Evolutionary conservation across 2,797 vertebrate genomes (phyloP).

Genomic region (Spinibarbus caldwelli): DNA sequence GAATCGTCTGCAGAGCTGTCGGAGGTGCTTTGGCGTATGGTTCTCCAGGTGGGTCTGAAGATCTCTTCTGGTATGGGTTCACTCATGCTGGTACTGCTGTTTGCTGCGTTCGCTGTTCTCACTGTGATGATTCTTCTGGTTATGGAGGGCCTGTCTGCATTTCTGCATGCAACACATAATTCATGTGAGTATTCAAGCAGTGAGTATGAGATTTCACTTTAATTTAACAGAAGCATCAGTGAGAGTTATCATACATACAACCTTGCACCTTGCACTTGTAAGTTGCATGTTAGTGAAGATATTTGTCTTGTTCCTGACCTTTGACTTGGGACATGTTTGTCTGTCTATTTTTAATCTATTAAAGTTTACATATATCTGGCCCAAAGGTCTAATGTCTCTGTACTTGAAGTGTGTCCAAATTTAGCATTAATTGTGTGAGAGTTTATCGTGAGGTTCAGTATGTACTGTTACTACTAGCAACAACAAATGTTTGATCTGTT

Average conservation of each 20-base stretch:
- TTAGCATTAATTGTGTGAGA: neutral
- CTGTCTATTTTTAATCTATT: neutral
- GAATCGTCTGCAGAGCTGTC: slow-evolving; percentile 59
- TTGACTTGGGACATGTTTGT: neutral
- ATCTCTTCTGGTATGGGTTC: slow-evolving; percentile 48
- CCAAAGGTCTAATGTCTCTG: neutral
- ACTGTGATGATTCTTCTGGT: slow-evolving; percentile 61
- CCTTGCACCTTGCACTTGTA: neutral
- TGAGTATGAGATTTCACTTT: neutral
- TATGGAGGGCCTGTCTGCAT: slow-evolving; percentile 68
- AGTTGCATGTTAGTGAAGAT: neutral
- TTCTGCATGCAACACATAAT: slow-evolving; percentile 61
- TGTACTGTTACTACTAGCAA: too few relatives aligned
- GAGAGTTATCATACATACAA: neutral
- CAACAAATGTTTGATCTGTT: too few relatives aligned
- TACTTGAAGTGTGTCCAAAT: neutral
- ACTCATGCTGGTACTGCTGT: slow-evolving; percentile 50
- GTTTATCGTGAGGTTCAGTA: neutral
- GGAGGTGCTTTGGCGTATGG: slow-evolving; percentile 68
- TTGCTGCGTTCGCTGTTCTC: slow-evolving; percentile 59
- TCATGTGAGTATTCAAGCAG: neutral
- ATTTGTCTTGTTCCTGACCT: neutral
- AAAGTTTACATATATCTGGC: neutral
- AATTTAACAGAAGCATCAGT: neutral
- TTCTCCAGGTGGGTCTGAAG: slow-evolving; percentile 59